phyloP scores from a whole-genome alignment of 2,888 invertebrate genomes.

The Cistogaster globosa region DNA sequence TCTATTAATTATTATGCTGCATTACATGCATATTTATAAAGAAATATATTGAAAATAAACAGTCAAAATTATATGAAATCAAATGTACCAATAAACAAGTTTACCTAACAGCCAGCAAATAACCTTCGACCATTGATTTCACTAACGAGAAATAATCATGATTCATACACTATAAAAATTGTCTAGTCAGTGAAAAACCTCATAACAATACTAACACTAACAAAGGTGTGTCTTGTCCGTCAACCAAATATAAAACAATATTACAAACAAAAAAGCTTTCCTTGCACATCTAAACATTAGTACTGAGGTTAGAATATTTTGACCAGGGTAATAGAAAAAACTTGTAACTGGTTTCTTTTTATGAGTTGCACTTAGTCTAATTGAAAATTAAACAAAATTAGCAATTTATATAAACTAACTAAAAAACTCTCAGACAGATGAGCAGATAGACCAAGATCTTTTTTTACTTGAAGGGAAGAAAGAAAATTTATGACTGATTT shows the following conservation, averaged over 20 bases:
- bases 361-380: neutral
- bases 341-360: neutral
- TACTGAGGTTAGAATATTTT: too few species aligned
- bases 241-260: neutral
- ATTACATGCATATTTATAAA: too few species aligned
- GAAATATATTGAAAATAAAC: too few species aligned
- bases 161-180: neutral
- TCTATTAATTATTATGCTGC: too few species aligned
- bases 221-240: neutral
- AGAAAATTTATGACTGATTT: neutral
- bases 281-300: neutral
- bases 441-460: neutral
- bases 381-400: neutral
- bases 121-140: too few species aligned
- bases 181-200: neutral
- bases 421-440: neutral
- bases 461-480: too few species aligned
- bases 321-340: too few species aligned
- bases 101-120: too few species aligned
- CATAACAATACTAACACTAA: neutral
- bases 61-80: too few species aligned
- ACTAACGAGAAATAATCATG: too few species aligned
- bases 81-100: too few species aligned
- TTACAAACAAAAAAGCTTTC: neutral
- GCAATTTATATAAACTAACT: neutral